Percentiles rank a stretch among this genome's conserved stretches.
These are phyloP conservation scores for Drosophila nigricruria DNA, from an alignment of 2,888 invertebrate genomes.

Conservation along the genomic window DNA sequence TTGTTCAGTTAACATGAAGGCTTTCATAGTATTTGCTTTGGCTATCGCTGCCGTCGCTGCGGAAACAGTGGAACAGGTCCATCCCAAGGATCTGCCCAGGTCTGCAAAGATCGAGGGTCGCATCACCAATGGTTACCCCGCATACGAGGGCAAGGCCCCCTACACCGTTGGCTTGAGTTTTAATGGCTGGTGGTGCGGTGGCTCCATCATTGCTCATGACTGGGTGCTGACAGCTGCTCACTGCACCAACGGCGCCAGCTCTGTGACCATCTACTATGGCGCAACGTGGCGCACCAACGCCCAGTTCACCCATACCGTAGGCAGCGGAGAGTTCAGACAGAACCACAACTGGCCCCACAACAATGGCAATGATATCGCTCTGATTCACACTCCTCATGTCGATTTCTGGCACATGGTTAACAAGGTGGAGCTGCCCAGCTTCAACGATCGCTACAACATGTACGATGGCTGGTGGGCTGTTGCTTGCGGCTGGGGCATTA, in stretches of 20 bases:
- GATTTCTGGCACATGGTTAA: slow-evolving; percentile 35
- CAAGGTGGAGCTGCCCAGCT: slow-evolving; percentile 38
- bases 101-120: slow-evolving; percentile 32
- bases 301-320: slow-evolving; percentile 58
- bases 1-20: slow-evolving; percentile 31
- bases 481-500: slow-evolving; percentile 76
- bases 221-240: slow-evolving; percentile 82
- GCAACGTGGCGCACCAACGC: slow-evolving; percentile 66
- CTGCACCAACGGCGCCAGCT: slow-evolving; percentile 62
- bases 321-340: slow-evolving; percentile 61
- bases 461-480: slow-evolving; percentile 43
- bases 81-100: slow-evolving; percentile 31
- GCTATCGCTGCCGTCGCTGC: slow-evolving; percentile 28
- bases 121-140: slow-evolving; percentile 75
- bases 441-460: slow-evolving; percentile 36
- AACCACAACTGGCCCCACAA: slow-evolving; percentile 77
- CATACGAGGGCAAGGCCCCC: slow-evolving; percentile 70
- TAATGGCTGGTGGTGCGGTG: slow-evolving; percentile 76
- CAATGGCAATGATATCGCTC: slow-evolving; percentile 59
- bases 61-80: slow-evolving; percentile 30
- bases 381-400: slow-evolving; percentile 56
- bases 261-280: slow-evolving; percentile 73
- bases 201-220: slow-evolving; percentile 70
- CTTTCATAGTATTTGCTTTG: slow-evolving; percentile 30
- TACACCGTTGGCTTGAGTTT: slow-evolving; percentile 77